These are phyloP conservation scores for Limnephilus lunatus DNA, from an alignment of 2,888 invertebrate species.

Conservation along the genomic window DNA sequence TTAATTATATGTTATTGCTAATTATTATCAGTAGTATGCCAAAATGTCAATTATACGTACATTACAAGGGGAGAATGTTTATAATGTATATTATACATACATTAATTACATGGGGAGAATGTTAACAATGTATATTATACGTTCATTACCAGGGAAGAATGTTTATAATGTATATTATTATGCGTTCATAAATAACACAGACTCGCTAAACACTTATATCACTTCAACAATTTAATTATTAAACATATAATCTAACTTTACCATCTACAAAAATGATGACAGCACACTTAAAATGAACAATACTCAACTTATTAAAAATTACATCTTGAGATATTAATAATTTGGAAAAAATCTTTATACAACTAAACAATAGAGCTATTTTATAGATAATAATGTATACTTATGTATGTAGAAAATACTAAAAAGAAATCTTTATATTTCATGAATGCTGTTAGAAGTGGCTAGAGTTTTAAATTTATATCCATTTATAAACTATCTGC, in stretches of 20 bases:
- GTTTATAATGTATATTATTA: conserved; percentile 29
- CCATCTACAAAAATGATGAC: conserved; percentile 40
- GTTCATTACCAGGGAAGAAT: background rate
- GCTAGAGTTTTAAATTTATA: background rate
- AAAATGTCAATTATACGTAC: background rate
- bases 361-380: conserved; percentile 35
- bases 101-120: too few species aligned
- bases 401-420: conserved; percentile 14
- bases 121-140: background rate
- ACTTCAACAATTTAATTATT: conserved; percentile 55
- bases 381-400: conserved; percentile 19
- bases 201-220: conserved; percentile 60
- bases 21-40: background rate
- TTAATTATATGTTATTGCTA: background rate
- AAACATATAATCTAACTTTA: conserved; percentile 41
- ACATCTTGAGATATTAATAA: conserved; percentile 38
- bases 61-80: background rate
- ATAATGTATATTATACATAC: background rate
- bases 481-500: background rate
- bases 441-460: background rate
- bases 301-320: conserved; percentile 32
- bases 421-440: background rate
- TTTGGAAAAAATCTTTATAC: conserved; percentile 39
- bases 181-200: conserved; percentile 61
- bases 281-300: conserved; percentile 33